A percentile compares a stretch with the other conserved stretches of the same genome.
Conservation (phyloP, 2,888 invertebrate species). For the Drosophila multiciliata region DNA sequence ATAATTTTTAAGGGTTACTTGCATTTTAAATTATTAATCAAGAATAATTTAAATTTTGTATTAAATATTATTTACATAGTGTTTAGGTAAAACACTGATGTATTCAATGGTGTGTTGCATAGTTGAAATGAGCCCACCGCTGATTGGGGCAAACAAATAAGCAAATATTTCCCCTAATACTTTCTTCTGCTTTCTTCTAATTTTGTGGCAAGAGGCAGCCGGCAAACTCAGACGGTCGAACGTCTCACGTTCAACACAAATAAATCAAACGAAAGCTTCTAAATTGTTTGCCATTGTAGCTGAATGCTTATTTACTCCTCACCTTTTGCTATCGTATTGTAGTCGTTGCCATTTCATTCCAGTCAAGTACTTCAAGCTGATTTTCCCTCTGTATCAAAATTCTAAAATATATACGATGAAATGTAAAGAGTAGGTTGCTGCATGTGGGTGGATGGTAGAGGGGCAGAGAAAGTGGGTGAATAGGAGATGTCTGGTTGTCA, state of each 20-base stretch:
- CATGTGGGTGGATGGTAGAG: not conserved
- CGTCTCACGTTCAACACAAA: constrained; percentile 63
- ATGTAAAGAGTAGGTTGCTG: not conserved
- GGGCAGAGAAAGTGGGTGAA: not conserved
- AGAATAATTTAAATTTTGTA: not conserved
- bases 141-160: constrained; percentile 13
- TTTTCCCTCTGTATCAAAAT: constrained; percentile 28
- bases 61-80: not conserved
- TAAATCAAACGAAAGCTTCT: constrained; percentile 69
- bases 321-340: constrained; percentile 47
- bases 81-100: not conserved
- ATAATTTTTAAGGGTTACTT: not conserved
- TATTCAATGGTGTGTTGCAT: constrained; percentile 1
- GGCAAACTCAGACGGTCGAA: constrained; percentile 18
- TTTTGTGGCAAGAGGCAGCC: constrained; percentile 23
- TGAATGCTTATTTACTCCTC: constrained; percentile 26
- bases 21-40: not conserved
- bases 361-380: constrained; percentile 25
- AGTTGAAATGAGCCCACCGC: not conserved
- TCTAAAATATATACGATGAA: constrained; percentile 11
- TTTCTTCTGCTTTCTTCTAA: constrained; percentile 11
- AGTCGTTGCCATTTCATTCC: constrained; percentile 32
- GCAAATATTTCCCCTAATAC: constrained; percentile 17
- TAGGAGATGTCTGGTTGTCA: constrained; percentile 15
- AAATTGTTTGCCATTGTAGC: constrained; percentile 72